Evolutionary conservation across 2,888 invertebrate species (phyloP).

Genomic region (Anarsia innoxiella): DNA sequence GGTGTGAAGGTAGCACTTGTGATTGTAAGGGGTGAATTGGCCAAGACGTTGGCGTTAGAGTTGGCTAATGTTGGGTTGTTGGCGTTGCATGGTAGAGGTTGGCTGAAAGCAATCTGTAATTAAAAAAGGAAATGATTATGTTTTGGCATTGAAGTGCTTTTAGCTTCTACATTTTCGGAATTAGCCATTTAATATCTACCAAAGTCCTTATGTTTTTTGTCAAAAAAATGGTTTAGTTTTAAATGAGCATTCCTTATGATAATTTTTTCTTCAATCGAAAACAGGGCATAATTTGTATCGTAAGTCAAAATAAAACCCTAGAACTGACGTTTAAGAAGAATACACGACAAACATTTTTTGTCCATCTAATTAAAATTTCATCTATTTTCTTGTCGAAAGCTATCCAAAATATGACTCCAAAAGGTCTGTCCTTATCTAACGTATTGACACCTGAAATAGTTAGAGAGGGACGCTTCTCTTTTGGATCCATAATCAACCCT

Average conservation of each 20-base stretch:
- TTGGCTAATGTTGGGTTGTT: no score
- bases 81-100: not conserved
- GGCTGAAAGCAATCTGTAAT: not conserved
- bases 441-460: not conserved
- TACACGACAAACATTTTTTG: no score
- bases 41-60: not conserved
- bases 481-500: not conserved
- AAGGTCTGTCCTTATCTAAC: not conserved
- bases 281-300: not conserved
- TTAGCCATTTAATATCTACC: no score
- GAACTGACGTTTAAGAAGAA: no score
- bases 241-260: not conserved
- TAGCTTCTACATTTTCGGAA: not conserved
- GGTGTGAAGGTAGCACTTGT: constrained; percentile 3
- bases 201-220: no score
- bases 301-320: no score
- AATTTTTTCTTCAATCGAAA: not conserved
- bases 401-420: not conserved
- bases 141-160: not conserved
- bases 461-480: no score
- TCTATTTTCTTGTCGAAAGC: not conserved
- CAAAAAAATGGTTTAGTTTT: not conserved
- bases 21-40: not conserved
- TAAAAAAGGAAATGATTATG: not conserved
- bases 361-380: no score